Percentiles rank a stretch among this genome's conserved stretches.
Evolutionary conservation across 2,888 invertebrate genomes (phyloP).

Genomic region (Drosophila stalkeri): DNA sequence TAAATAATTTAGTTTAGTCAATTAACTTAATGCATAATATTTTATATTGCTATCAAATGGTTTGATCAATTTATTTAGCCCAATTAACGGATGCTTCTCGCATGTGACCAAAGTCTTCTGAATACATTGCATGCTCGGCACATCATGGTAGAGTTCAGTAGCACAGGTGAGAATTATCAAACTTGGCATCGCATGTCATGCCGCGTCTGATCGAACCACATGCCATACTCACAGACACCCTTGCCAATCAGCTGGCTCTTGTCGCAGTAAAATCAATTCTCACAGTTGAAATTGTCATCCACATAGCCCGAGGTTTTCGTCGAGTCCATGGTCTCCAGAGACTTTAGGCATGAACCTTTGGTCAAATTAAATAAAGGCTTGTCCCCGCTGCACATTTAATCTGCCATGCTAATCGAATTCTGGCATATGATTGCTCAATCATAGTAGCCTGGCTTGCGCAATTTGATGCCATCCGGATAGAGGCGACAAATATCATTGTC

Average conservation of each 20-base stretch:
- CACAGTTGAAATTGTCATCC: conserved; percentile 65
- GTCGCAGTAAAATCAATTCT: conserved; percentile 71
- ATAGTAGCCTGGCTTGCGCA: conserved; percentile 79
- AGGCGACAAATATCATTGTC: conserved; percentile 72
- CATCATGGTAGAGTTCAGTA: conserved; percentile 64
- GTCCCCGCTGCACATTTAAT: conserved; percentile 10
- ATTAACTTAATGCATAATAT: background rate
- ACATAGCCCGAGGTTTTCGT: conserved; percentile 56
- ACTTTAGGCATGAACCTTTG: conserved; percentile 14
- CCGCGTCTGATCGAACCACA: conserved; percentile 58
- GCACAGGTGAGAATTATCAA: conserved; percentile 53
- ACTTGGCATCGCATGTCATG: conserved; percentile 58
- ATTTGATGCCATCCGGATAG: conserved; percentile 56
- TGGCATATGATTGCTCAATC: conserved; percentile 60
- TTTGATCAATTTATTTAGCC: conserved; percentile 7
- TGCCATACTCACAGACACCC: conserved; percentile 56
- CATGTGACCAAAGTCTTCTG: conserved; percentile 66
- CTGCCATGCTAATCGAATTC: conserved; percentile 25
- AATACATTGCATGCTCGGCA: conserved; percentile 43
- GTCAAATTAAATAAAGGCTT: conserved; percentile 29
- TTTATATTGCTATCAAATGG: background rate
- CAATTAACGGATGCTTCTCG: conserved; percentile 54
- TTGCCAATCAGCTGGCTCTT: background rate
- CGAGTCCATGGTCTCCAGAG: conserved; percentile 36
- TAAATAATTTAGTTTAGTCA: background rate